Evolutionary conservation across 2,113 vertebrate species (phyloP).

Genomic region (Heterocephalus glaber): DNA sequence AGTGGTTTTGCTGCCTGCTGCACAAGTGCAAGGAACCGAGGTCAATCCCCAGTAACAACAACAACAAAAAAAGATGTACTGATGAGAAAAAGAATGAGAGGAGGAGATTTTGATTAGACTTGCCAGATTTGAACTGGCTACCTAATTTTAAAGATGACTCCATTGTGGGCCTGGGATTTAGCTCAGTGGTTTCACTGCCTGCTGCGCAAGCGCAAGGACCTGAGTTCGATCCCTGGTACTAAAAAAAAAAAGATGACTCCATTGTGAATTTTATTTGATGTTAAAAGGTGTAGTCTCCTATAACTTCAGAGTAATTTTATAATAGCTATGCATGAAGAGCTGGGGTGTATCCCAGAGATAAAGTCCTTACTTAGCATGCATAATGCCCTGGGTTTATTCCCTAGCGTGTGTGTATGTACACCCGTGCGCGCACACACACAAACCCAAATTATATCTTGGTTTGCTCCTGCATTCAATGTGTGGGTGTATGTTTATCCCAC

Average conservation of each 20-base stretch:
- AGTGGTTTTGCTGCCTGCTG: no score
- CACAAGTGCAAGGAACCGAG: no score
- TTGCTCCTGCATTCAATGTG: neutral
- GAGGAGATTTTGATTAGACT: neutral
- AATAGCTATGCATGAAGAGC: neutral
- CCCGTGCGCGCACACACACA: neutral
- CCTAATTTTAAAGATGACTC: slow-evolving; percentile 3
- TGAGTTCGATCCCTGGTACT: no score
- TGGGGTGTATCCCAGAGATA: neutral
- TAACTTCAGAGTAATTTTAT: slow-evolving; percentile 2
- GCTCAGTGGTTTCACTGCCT: no score
- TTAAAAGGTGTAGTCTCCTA: neutral
- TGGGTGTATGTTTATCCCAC: neutral
- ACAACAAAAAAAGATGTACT: no score
- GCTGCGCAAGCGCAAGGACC: no score
- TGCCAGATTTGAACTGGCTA: neutral
- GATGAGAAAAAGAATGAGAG: no score
- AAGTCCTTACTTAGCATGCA: neutral
- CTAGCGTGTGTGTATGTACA: neutral
- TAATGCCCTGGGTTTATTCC: neutral
- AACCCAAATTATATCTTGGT: neutral
- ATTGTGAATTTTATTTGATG: neutral
- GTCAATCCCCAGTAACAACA: no score
- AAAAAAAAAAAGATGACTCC: neutral
- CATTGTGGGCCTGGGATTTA: no score